Percentiles rank a stretch among this genome's conserved stretches.
phyloP scores from a whole-genome alignment of 2,797 vertebrate genomes.

The Amazona ochrocephala region DNA sequence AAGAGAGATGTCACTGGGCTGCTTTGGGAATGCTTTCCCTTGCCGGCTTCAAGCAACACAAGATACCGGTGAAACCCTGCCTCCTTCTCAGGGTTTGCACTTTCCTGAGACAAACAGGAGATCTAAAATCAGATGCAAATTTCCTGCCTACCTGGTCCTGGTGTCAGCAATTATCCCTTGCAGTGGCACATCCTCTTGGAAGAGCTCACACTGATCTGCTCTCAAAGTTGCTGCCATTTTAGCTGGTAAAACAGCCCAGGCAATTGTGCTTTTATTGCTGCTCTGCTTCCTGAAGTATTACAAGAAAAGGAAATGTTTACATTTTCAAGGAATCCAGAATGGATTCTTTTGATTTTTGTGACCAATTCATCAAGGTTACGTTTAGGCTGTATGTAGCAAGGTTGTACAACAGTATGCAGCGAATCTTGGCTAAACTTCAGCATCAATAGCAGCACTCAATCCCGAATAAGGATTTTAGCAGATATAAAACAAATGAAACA shows the following conservation, averaged over 20 bases:
- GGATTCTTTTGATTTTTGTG: neutral
- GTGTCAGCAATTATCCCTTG: no score
- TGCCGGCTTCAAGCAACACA: neutral
- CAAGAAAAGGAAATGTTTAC: neutral
- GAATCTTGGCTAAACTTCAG: neutral
- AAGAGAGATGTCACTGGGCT: neutral
- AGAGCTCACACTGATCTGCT: no score
- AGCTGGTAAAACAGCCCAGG: neutral
- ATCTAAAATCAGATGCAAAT: neutral
- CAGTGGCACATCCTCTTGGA: neutral
- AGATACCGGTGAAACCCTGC: fast-evolving
- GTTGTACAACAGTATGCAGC: neutral
- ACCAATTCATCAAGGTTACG: neutral
- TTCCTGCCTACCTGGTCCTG: neutral
- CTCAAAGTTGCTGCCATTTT: neutral
- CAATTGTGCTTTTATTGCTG: no score
- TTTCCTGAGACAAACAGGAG: neutral
- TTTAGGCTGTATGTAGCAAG: neutral
- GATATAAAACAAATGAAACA: neutral
- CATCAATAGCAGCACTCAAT: neutral
- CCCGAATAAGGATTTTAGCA: neutral
- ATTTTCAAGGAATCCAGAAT: neutral
- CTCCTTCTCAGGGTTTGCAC: fast-evolving
- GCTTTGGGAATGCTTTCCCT: neutral
- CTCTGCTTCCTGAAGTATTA: neutral